Base-by-base conservation (phyloP, 2,113 vertebrate species). In the Nesoenas mayeri region DNA sequence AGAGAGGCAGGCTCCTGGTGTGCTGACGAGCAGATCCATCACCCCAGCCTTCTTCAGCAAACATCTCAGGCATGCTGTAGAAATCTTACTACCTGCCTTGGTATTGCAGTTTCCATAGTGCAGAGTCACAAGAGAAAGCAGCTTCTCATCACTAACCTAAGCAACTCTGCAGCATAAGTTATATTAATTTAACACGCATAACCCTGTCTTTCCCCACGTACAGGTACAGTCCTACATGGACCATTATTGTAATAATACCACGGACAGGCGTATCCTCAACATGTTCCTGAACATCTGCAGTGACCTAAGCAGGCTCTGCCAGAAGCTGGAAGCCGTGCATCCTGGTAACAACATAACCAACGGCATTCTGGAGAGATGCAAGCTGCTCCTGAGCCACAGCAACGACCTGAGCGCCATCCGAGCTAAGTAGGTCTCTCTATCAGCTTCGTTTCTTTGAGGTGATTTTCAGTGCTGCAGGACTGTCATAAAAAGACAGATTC, bases 221-320 rank as follows among this genome's bases (percentile, higher is more conserved):
- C 96, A 99, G 98, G 98, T 99, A 14, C 98, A 98, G 91, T 93
- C 51, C 79, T 99, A 98, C 96, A 88, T 85, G 94, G 98, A 98
- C 31, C 97, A 98, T 9, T 70, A 98, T 88, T 99, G 98, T 36
- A 90, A 94, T 95, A 98, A 96, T 20, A 16, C 96, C 83, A 99
- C 98, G 0, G 98, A 99, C 97, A 96, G 81, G 61, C 97, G 97
- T 8, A 67, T 98, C n/a, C 97, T 98, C 67, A 80, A 42, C 54
- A 93, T 98, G 96, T 99, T 99, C 88, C 88, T 99, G 48, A 97
- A 95, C 82, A 95, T 98, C 94, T 98, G 98, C 18, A 54, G 79
- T 0, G 98, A 98, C 2, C 95, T 99, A 9, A 96, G 47, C 69
- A 82, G 51, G 22, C 95, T 98, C 29, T 98, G 98, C 90, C 82